Evolutionary conservation across 2,888 invertebrate species (phyloP), one percentile per base, ranked within the genome.

Genomic region (Diaprepes abbreviatus): DNA sequence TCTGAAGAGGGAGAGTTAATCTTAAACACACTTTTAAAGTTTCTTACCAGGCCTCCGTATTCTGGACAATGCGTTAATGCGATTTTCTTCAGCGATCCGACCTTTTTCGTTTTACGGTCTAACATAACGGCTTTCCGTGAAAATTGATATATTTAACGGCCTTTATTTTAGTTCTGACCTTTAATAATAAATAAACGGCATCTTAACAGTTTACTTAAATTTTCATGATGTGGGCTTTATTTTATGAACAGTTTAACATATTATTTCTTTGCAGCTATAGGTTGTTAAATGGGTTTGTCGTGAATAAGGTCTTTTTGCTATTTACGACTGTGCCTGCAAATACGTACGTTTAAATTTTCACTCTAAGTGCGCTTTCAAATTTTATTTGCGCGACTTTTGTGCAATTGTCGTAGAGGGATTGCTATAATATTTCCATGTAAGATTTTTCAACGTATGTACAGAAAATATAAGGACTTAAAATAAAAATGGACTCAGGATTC

Each of bases 111-210:
- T 80, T 80, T 80, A 80, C 74, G 75, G 73, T 72, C 71, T 66
- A 72, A 63, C 75, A 74, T 80, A 78, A 80, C 78, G 78, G 76
- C 76, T 74, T 77, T 74, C 74, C 65, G 73, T 71, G 79, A 78
- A 80, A 80, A 80, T 79, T 79, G 79, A 80, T 80, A 80, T 79
- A 79, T 79, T 79, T 79, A 78, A 78, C 77, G 78, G 75, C 60
- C 50, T 59, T 72, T 70, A 66, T 71, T 72, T 48, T 45, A 72
- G 60, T 72, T 67, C 63, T 38, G 60, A 72, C 71, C 69, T 69
- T 77, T 74, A 74, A 77, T 75, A 75, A 75, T 75, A 71, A 74
- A 75, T 74, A 73, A 69, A 73, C 35, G 35, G 62, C 28, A 48
- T 16, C 60, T 72, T 66, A 66, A 72, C 70, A 70, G 66, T 69